A percentile compares a stretch with the other conserved stretches of the same genome.
Evolutionary conservation across 2,113 vertebrate genomes (phyloP).

Genomic region (Pungitius pungitius): DNA sequence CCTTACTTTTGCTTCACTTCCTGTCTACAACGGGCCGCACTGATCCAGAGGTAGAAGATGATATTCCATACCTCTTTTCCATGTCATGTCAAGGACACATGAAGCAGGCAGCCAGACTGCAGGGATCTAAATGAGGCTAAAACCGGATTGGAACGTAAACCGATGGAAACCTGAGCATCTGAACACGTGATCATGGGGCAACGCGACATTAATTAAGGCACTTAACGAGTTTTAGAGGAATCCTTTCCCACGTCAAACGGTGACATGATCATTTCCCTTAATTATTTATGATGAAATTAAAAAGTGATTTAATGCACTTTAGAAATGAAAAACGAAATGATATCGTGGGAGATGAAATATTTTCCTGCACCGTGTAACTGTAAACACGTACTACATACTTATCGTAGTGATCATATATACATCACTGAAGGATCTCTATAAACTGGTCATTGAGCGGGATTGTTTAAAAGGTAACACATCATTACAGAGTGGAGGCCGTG

Average conservation of each 20-base stretch:
- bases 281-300: not conserved
- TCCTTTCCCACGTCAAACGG: not conserved
- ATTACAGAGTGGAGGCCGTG: slow-evolving; percentile 33
- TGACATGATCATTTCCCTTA: not conserved
- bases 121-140: slow-evolving; percentile 39
- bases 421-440: not conserved
- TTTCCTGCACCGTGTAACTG: slow-evolving; percentile 1
- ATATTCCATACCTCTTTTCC: slow-evolving; percentile 10
- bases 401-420: not conserved
- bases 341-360: no score
- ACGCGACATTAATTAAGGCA: not conserved
- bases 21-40: slow-evolving; percentile 4
- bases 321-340: not conserved
- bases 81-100: slow-evolving; percentile 65
- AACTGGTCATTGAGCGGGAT: no score
- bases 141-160: slow-evolving; percentile 41
- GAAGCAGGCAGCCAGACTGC: slow-evolving; percentile 53
- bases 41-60: not conserved
- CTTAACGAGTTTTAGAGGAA: not conserved
- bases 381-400: slow-evolving; percentile 8
- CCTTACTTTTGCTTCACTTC: not conserved
- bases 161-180: not conserved
- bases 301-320: not conserved
- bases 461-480: no score
- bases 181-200: not conserved